Evolutionary conservation across 2,888 invertebrate genomes (phyloP).

Genomic region (Drosophila anomelani): DNA sequence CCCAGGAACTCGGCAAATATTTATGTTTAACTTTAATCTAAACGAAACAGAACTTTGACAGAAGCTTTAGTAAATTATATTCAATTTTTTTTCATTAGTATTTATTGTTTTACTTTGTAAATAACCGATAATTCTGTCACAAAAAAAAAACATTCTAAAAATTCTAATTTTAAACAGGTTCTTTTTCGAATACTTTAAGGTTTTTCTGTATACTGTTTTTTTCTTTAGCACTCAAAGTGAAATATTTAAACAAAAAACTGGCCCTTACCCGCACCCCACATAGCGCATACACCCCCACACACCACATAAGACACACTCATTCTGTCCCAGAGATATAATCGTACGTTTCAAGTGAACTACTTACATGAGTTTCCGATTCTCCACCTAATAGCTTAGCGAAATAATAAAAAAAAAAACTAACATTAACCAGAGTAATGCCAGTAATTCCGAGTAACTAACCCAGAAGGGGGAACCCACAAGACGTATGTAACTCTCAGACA

Average conservation of each 20-base stretch:
- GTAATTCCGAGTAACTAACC: slow-evolving; percentile 16
- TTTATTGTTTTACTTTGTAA: slow-evolving; percentile 4
- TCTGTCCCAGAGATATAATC: slow-evolving; percentile 20
- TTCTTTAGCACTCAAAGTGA: background rate
- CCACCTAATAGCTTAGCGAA: slow-evolving; percentile 78
- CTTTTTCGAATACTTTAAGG: background rate
- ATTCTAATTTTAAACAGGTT: background rate
- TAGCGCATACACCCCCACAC: slow-evolving; percentile 18
- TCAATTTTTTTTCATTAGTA: background rate
- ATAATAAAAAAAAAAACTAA: slow-evolving; percentile 17
- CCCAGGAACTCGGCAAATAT: background rate
- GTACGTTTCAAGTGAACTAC: slow-evolving; percentile 60
- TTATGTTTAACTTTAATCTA: background rate
- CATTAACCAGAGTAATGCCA: slow-evolving; percentile 33
- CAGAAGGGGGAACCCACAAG: slow-evolving; percentile 12
- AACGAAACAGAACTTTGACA: background rate
- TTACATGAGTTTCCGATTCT: slow-evolving; percentile 76
- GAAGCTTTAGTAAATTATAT: background rate
- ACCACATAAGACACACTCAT: slow-evolving; percentile 2
- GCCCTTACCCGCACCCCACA: background rate
- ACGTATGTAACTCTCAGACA: slow-evolving; percentile 10
- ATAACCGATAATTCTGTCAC: background rate
- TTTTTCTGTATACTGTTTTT: no score
- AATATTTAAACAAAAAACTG: background rate
- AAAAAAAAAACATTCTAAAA: background rate